Percentiles rank a stretch among this genome's conserved stretches.
Evolutionary conservation across 2,113 vertebrate genomes (phyloP).

Genomic region (Trinectes maculatus): DNA sequence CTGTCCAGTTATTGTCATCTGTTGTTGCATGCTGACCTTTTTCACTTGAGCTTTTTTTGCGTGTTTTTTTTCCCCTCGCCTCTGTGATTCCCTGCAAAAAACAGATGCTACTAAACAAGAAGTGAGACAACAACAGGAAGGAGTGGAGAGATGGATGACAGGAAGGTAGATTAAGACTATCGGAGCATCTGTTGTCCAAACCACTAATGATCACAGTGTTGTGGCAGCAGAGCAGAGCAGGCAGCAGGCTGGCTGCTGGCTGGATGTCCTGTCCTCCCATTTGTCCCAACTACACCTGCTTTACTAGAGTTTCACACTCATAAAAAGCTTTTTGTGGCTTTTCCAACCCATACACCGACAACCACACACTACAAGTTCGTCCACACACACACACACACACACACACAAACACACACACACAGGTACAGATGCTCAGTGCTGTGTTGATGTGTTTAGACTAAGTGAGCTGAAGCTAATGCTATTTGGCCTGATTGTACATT

Average conservation of each 20-base stretch:
- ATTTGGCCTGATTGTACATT: conserved; percentile 9
- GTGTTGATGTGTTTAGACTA: conserved; percentile 1
- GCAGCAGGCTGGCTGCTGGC: conserved; percentile 32
- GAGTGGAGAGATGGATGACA: conserved; percentile 52
- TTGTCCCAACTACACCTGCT: conserved; percentile 75
- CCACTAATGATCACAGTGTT: conserved; percentile 41
- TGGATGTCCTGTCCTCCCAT: conserved; percentile 59
- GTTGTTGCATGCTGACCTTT: not conserved
- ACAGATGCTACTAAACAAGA: conserved; percentile 60
- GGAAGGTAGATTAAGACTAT: conserved; percentile 59
- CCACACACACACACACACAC: not conserved
- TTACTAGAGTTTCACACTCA: conserved; percentile 67
- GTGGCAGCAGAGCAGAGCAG: conserved; percentile 18
- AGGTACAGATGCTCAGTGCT: not conserved
- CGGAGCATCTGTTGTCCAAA: conserved; percentile 64
- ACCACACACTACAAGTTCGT: not conserved
- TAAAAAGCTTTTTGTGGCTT: conserved; percentile 68
- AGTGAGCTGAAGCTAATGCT: not conserved
- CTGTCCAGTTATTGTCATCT: conserved; percentile 8
- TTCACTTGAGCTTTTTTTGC: conserved; percentile 8
- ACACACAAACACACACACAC: not conserved
- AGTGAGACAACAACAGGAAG: conserved; percentile 29
- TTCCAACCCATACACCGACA: conserved; percentile 39
- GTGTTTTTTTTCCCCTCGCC: conserved; percentile 7
- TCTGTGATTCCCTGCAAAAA: conserved; percentile 34